A percentile compares a stretch with the other conserved stretches of the same genome.
Conservation (phyloP, 1,140 invertebrate species). For the Aricia agestis region DNA sequence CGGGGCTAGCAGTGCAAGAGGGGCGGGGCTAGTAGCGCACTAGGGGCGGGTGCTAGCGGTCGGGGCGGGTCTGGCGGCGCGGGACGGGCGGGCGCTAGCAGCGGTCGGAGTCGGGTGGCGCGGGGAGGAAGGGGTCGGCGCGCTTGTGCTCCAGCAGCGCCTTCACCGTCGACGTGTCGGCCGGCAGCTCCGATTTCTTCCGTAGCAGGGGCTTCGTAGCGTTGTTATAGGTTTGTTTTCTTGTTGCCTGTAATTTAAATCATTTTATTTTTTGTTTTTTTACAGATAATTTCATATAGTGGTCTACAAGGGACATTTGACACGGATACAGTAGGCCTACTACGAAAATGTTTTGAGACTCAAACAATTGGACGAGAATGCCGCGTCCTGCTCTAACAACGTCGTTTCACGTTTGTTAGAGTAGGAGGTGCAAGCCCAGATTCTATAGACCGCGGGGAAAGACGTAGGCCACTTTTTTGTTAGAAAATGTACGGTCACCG, state of each 20-base stretch:
- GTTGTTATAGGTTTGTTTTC: slow-evolving; percentile 56
- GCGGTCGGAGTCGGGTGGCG: slow-evolving; percentile 89
- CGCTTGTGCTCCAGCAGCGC: slow-evolving; percentile 94
- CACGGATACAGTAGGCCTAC: too few relatives aligned
- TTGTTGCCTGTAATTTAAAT: not conserved
- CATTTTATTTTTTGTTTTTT: too few relatives aligned
- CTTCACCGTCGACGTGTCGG: slow-evolving; percentile 92
- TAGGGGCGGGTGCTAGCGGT: not conserved
- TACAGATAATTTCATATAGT: too few relatives aligned
- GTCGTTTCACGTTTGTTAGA: too few relatives aligned
- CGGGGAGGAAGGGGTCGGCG: slow-evolving; percentile 88
- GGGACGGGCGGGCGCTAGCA: slow-evolving; percentile 79
- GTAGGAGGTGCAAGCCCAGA: too few relatives aligned
- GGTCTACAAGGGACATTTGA: too few relatives aligned
- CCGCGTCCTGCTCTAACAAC: too few relatives aligned
- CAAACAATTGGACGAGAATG: too few relatives aligned
- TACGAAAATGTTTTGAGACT: too few relatives aligned
- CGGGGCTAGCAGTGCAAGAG: not conserved
- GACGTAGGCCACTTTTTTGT: too few relatives aligned
- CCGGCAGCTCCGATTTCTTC: slow-evolving; percentile 95
- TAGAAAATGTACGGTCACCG: too few relatives aligned
- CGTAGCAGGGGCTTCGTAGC: slow-evolving; percentile 84
- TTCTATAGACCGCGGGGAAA: too few relatives aligned
- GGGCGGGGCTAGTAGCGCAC: slow-evolving; percentile 5
- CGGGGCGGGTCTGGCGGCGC: slow-evolving; percentile 2